Conservation (phyloP, 2,888 invertebrate species). For the Antheraea assamensis region DNA sequence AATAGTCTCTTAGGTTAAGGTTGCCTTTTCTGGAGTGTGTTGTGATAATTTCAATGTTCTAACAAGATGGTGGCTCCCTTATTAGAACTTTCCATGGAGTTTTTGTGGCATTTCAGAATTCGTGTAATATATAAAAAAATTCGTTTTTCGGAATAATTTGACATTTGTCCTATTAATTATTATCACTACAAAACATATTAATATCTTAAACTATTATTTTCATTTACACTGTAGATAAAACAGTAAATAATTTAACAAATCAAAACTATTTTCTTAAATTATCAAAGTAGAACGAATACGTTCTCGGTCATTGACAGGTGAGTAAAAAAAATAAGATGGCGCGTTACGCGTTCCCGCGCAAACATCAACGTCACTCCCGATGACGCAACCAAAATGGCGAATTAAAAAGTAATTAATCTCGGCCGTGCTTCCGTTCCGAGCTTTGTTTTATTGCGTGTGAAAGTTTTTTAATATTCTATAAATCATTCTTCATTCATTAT, state of each 20-base stretch:
- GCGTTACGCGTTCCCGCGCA: slow-evolving; percentile 32
- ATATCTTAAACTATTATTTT: too few species aligned
- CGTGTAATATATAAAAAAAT: too few species aligned
- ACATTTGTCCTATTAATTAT: too few species aligned
- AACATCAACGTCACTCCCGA: slow-evolving; percentile 44
- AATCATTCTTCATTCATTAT: slow-evolving; percentile 45
- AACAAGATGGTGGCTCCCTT: too few species aligned
- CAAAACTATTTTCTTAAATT: neutral
- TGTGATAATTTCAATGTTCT: too few species aligned
- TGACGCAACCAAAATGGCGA: slow-evolving; percentile 70
- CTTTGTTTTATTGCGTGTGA: slow-evolving; percentile 68
- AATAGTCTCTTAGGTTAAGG: too few species aligned
- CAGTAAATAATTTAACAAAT: neutral
- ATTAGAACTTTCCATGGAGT: too few species aligned
- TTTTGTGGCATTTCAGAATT: too few species aligned
- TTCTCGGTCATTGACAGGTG: slow-evolving; percentile 39
- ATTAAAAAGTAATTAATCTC: slow-evolving; percentile 76
- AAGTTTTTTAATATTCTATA: slow-evolving; percentile 61
- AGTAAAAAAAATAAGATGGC: slow-evolving; percentile 35
- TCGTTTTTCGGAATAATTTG: too few species aligned
- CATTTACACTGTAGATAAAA: too few species aligned
- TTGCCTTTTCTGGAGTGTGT: too few species aligned
- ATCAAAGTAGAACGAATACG: slow-evolving; percentile 30
- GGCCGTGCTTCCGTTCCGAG: slow-evolving; percentile 51
- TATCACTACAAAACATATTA: too few species aligned